phyloP scores from a whole-genome alignment of 2,113 vertebrate genomes.

The Todiramphus saurophagus region DNA sequence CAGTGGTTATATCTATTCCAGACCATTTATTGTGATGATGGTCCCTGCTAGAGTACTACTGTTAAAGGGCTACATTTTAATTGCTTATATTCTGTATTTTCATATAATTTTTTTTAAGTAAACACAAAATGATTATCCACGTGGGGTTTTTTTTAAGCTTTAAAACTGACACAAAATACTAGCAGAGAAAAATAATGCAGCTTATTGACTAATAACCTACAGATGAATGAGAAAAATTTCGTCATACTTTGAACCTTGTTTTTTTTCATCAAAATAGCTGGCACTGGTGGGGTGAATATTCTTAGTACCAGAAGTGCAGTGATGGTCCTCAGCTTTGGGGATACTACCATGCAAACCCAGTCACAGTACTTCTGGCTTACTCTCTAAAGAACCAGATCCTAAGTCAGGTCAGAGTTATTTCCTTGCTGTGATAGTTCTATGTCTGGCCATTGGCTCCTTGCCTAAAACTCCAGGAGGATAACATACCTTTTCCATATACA shows the following conservation, averaged over 20 bases:
- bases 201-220: background rate
- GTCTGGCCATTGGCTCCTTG: background rate
- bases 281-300: background rate
- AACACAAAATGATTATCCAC: background rate
- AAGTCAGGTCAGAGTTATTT: background rate
- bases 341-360: background rate
- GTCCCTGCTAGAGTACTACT: constrained; percentile 37
- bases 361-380: background rate
- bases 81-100: constrained; percentile 53
- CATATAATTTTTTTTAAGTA: constrained; percentile 32
- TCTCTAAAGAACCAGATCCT: background rate
- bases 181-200: background rate
- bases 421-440: background rate
- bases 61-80: constrained; percentile 67
- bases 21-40: constrained; percentile 26
- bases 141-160: background rate
- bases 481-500: background rate
- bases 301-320: background rate
- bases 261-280: background rate
- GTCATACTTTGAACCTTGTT: background rate
- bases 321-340: background rate
- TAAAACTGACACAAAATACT: background rate
- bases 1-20: background rate
- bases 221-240: background rate
- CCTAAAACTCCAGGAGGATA: background rate